Percentiles rank a stretch among this genome's conserved stretches.
phyloP scores from a whole-genome alignment of 2,113 vertebrate species.

The Dunckerocampus dactyliophorus region DNA sequence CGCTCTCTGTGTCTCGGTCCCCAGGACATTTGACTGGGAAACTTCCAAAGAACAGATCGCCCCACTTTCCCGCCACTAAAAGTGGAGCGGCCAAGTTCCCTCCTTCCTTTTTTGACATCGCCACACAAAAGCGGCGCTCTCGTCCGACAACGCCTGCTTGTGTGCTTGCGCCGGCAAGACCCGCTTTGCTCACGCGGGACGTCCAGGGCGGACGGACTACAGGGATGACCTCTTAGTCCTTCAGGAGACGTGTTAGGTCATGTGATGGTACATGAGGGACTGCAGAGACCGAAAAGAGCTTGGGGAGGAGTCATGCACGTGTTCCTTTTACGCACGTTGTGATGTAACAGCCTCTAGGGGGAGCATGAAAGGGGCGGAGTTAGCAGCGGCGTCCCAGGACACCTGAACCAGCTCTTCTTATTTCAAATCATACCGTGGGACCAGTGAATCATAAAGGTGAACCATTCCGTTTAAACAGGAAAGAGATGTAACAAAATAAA shows the following conservation, averaged over 20 bases:
- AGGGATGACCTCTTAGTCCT: background rate
- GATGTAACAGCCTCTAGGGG: constrained; percentile 45
- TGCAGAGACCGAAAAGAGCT: constrained; percentile 12
- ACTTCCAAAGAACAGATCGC: constrained; percentile 81
- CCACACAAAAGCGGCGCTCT: constrained; percentile 33
- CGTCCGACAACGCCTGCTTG: constrained; percentile 21
- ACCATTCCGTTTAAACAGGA: no score
- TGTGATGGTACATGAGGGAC: background rate
- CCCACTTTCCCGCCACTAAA: constrained; percentile 75
- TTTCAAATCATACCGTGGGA: background rate
- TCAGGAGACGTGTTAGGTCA: background rate
- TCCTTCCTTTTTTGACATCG: constrained; percentile 56
- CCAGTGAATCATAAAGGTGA: no score
- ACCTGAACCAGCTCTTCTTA: background rate
- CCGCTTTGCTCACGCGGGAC: background rate
- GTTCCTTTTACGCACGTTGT: constrained; percentile 20
- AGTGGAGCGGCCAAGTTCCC: constrained; percentile 74
- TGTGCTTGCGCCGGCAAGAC: background rate
- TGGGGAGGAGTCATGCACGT: background rate
- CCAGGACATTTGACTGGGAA: constrained; percentile 77
- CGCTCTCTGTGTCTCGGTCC: constrained; percentile 78
- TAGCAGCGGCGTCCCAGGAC: constrained; percentile 4
- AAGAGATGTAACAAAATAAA: no score
- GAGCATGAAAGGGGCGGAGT: constrained; percentile 31
- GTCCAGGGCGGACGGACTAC: background rate